Conservation (phyloP, 1,140 invertebrate genomes). For the Drosophila mauritiana region DNA sequence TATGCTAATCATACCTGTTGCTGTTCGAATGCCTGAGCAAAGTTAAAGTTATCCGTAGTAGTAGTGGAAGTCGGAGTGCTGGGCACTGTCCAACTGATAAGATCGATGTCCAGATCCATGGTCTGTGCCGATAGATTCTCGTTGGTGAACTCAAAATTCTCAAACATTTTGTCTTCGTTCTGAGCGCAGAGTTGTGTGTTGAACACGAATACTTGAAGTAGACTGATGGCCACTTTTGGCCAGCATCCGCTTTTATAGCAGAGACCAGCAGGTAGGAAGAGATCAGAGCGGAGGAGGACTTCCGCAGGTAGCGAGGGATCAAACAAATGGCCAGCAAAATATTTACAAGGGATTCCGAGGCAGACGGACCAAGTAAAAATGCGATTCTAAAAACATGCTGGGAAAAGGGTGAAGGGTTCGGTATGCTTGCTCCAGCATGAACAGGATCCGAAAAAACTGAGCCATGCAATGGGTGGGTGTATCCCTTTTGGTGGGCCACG, state of each 20-base stretch:
- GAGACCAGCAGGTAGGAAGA: constrained; percentile 26
- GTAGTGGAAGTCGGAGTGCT: constrained; percentile 12
- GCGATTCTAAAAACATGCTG: constrained; percentile 30
- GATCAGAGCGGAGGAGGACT: not conserved
- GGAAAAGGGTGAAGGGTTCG: constrained; percentile 38
- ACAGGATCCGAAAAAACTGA: constrained; percentile 5
- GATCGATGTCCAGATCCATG: constrained; percentile 77
- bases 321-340: constrained; percentile 40
- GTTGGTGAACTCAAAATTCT: constrained; percentile 68
- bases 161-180: constrained; percentile 63
- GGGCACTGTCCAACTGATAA: constrained; percentile 61
- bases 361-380: constrained; percentile 24
- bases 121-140: constrained; percentile 68
- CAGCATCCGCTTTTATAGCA: constrained; percentile 56
- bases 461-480: constrained; percentile 55
- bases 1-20: constrained; percentile 37
- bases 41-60: constrained; percentile 48
- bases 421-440: constrained; percentile 24
- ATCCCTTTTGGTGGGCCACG: constrained; percentile 43
- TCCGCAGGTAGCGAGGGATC: constrained; percentile 20
- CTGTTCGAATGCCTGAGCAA: constrained; percentile 24
- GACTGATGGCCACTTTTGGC: constrained; percentile 40
- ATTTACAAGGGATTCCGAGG: constrained; percentile 52
- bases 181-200: constrained; percentile 48
- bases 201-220: constrained; percentile 74